Conservation (phyloP, 2,888 invertebrate genomes). For the Syrphus vitripennis region DNA sequence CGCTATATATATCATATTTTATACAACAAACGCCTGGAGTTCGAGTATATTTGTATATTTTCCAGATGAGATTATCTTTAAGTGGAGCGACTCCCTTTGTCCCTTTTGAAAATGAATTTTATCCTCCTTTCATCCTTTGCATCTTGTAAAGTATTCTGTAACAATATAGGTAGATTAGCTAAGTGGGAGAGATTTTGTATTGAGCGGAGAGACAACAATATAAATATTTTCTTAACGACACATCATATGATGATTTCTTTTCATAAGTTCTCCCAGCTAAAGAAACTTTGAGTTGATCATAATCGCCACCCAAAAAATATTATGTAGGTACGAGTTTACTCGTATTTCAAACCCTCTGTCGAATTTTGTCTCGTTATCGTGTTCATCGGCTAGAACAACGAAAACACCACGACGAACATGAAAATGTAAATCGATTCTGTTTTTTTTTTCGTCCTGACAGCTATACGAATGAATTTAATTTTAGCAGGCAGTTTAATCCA, state of each 20-base stretch:
- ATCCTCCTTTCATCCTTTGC: background rate
- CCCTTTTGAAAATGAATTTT: background rate
- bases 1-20: too few relatives aligned
- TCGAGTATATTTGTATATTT: background rate
- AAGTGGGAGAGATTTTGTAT: background rate
- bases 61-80: conserved; percentile 12
- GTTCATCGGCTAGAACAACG: conserved; percentile 13
- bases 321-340: too few relatives aligned
- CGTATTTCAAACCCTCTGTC: background rate
- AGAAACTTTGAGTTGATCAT: background rate
- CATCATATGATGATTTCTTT: conserved; percentile 20
- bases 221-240: conserved; percentile 5
- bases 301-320: background rate
- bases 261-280: background rate
- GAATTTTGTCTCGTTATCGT: background rate
- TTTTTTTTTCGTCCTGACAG: background rate
- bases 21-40: background rate
- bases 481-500: conserved; percentile 45
- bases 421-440: conserved; percentile 16
- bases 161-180: conserved; percentile 18
- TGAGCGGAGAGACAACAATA: background rate
- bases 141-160: background rate
- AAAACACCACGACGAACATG: conserved; percentile 5
- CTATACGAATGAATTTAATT: conserved; percentile 56
- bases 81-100: background rate